A percentile compares a stretch with the other conserved stretches of the same genome.
phyloP scores from a whole-genome alignment of 1,140 invertebrate genomes.

The Drosophila tropicalis region DNA sequence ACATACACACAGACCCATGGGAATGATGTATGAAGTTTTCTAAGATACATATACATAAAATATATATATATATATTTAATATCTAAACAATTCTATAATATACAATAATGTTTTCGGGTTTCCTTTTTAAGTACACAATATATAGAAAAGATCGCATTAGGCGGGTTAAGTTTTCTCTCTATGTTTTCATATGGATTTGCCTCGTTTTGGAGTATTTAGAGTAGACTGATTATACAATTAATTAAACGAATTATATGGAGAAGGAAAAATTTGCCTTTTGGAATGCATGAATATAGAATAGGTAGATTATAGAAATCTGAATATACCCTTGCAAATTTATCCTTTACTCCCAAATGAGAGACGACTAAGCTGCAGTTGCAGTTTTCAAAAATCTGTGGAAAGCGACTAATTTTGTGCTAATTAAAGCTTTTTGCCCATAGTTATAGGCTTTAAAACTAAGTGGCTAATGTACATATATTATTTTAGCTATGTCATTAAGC shows the following conservation, averaged over 20 bases:
- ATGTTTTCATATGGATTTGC: constrained; percentile 20
- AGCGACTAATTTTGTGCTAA: too few species aligned
- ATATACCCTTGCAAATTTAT: too few species aligned
- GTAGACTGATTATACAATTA: neutral
- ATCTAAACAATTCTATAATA: constrained; percentile 50
- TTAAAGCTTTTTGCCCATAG: too few species aligned
- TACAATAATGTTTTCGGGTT: constrained; percentile 34
- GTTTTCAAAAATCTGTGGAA: too few species aligned
- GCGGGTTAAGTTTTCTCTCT: constrained; percentile 42
- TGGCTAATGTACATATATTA: too few species aligned
- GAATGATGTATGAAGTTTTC: constrained; percentile 16
- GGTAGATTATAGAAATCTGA: too few species aligned
- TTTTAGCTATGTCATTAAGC: too few species aligned
- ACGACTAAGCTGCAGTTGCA: too few species aligned
- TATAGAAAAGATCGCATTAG: constrained; percentile 48
- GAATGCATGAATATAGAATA: neutral
- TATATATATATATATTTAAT: constrained; percentile 45
- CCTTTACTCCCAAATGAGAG: too few species aligned
- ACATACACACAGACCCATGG: constrained; percentile 39
- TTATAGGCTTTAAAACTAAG: too few species aligned
- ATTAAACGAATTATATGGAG: too few species aligned
- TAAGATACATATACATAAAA: constrained; percentile 23
- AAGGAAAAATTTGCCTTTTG: neutral
- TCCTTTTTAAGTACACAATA: constrained; percentile 44
- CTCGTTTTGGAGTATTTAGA: constrained; percentile 32